Evolutionary conservation across 1,140 invertebrate genomes (phyloP), one percentile per base, ranked within the genome.

Genomic region (Ostrea denselamellosa): DNA sequence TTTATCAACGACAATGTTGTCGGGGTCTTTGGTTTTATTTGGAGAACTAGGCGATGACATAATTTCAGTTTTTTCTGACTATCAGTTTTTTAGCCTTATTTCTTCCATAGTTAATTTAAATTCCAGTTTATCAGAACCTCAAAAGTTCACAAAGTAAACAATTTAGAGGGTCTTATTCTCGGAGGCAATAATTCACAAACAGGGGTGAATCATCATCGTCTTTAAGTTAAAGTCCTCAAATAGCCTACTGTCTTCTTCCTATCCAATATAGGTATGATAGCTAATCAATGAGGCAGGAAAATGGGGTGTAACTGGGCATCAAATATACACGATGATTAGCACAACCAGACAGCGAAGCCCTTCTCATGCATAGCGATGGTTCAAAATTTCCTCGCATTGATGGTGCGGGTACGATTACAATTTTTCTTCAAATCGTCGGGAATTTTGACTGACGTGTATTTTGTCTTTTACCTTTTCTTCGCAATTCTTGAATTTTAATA

Each of bases 1-100:
- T 82, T 85, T 85, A 19, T 88, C 87, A 44, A 88, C 87, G 25
- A 88, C 81, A 25, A 54, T 22, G 8, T 87, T 65, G 12, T 86
- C 77, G 14, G 82, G 58, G n/a, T 87, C 82, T 84, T 25, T 25
- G 22, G 28, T 7, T 28, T 58, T 77, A 0, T 83, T 44, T 28
- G 51, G 17, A 8, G 86, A 85, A 44, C n/a, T 51, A 10, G 83
- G 82, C 0, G 51, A 54, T 22, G 62, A 53, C 82, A 52, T 85
- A 7, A 25, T 56, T 85, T 17, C 19, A 25, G 4, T 85, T 19
- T 56, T n/a, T 85, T 58, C 56, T 56, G 10, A 28, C 68, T 28
- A 9, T 25, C 28, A 22, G 10, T 22, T 53, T 54, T 54, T 52
- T 83, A 52, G 19, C n/a, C 8, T 83, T 10, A 81, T 12, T 54